Evolutionary conservation across 1,140 invertebrate genomes (phyloP), one percentile per base, ranked within the genome.

Genomic region (Drosophila novamexicana): DNA sequence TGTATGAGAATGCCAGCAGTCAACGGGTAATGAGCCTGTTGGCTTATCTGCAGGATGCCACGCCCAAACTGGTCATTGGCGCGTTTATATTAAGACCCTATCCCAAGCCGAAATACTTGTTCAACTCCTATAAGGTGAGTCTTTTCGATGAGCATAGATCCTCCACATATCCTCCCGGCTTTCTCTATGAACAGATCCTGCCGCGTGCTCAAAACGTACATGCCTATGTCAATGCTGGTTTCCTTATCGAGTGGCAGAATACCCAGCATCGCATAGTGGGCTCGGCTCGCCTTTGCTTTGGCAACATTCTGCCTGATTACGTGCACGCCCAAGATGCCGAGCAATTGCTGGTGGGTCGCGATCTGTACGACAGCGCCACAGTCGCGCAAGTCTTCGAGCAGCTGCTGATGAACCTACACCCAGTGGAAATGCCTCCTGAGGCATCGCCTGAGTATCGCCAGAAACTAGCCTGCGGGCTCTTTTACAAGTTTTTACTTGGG

Each of bases 181-280:
- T 47, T 36, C 8, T 47, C 7, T 9, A 18, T 29, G 54, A 79
- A 84, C 10, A 91, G 83, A 91, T 92, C 7, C 96, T 96, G 93
- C 94, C 95, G 0, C 93, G 96, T 68, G 95, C 95, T 0, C 96
- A 97, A 93, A 97, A 97, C 91, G 95, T 96, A 0, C 96, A 97
- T 83, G 96, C 97, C 0, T 95, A 96, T 75, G 95, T 98, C 0
- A 97, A 97, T 92, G 96, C 95, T 8, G 97, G 95, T 10, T 97
- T 98, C 85, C 95, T n/a, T 1, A 94, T 89, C 42, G 86, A 81
- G 36, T 88, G 88, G 75, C 63, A 75, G 16, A 71, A 80, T 22
- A 8, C 18, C 0, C 57, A 77, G 40, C 44, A 56, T 1, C 93
- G 94, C 2, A 73, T 68, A 22, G 78, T 91, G 9, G 52, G 37